Conservation (phyloP, 2,113 vertebrate species). For the Oryctolagus cuniculus region mOryCun1.1 NC_091437.1:162767001-162767500, state of each 20-base stretch:
- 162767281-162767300: background rate
- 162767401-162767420: background rate
- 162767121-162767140: background rate
- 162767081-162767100: background rate
- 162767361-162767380: background rate
- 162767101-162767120: background rate
- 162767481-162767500: background rate
- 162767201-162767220: background rate
- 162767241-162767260: background rate
- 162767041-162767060: background rate
- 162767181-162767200: background rate
- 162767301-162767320: background rate
- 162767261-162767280: background rate
- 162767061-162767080: background rate
- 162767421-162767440: background rate
- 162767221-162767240: background rate
- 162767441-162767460: background rate
- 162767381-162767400: background rate
- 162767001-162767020: background rate
- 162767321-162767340: background rate
- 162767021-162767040: background rate
- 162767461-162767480: background rate
- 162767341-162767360: background rate
- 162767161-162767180: background rate
- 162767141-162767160: background rate